Conservation (phyloP, 2,888 invertebrate genomes). For the Sarcophaga subvicina region DNA sequence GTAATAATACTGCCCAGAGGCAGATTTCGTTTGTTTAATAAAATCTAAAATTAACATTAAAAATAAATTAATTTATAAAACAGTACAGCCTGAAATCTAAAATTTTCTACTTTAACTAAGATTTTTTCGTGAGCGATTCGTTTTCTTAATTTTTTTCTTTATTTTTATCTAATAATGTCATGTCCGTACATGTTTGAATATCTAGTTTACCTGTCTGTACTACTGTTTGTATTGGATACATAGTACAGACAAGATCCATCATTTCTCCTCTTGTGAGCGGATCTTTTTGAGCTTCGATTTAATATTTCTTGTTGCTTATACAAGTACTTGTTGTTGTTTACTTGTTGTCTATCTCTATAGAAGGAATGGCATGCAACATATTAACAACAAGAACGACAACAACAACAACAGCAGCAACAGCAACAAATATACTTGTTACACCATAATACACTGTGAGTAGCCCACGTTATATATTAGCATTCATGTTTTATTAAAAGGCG, state of each 20-base stretch:
- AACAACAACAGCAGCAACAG: no score
- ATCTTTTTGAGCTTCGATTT: conserved; percentile 64
- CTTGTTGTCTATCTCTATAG: conserved; percentile 56
- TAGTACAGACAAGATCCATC: conserved; percentile 48
- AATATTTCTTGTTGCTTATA: conserved; percentile 5
- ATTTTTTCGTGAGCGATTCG: conserved; percentile 12
- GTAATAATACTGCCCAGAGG: no score
- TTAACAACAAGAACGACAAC: conserved; percentile 26
- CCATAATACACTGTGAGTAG: background rate
- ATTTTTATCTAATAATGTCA: no score
- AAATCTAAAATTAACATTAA: no score
- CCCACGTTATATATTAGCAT: conserved; percentile 61
- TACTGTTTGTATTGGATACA: background rate
- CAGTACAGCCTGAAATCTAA: no score
- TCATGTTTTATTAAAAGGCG: conserved; percentile 32
- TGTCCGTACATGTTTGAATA: background rate
- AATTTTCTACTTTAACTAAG: background rate
- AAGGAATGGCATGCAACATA: conserved; percentile 68
- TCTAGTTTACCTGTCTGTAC: background rate
- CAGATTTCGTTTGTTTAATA: no score
- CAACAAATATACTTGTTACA: no score
- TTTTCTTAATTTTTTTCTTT: background rate
- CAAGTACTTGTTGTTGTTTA: conserved; percentile 4
- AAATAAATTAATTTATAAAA: no score
- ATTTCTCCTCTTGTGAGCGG: conserved; percentile 57